phyloP scores from a whole-genome alignment of 2,113 vertebrate genomes.

The Pseudorectes ferrugineus region DNA sequence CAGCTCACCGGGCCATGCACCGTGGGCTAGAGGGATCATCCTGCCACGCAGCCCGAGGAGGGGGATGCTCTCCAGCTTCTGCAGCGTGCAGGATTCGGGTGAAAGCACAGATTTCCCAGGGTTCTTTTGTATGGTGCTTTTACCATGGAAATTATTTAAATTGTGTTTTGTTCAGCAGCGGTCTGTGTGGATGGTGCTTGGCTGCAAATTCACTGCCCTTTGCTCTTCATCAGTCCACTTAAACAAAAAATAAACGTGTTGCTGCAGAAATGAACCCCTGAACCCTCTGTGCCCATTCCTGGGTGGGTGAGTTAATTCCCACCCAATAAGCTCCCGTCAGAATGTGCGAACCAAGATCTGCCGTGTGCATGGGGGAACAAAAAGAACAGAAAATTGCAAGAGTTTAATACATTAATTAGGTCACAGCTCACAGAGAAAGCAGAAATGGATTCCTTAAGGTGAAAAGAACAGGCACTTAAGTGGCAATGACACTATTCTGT shows the following conservation, averaged over 20 bases:
- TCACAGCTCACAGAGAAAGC: not conserved
- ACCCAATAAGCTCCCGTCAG: not conserved
- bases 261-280: not conserved
- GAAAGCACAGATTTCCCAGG: not conserved
- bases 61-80: not conserved
- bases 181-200: not conserved
- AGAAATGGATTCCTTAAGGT: not conserved
- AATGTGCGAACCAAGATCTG: not conserved
- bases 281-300: not conserved
- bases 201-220: not conserved
- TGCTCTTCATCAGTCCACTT: not conserved
- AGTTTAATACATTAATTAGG: not conserved
- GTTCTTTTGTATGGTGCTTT: not conserved
- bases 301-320: not conserved
- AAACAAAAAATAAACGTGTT: not conserved
- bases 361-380: not conserved
- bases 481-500: not conserved
- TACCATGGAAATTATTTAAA: not conserved
- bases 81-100: not conserved
- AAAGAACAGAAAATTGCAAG: not conserved
- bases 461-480: not conserved
- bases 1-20: fast-evolving
- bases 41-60: fast-evolving
- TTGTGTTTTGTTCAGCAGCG: not conserved
- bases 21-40: fast-evolving